Evolutionary conservation across 2,888 invertebrate genomes (phyloP).

Genomic region (Hypselothyrea guttata): DNA sequence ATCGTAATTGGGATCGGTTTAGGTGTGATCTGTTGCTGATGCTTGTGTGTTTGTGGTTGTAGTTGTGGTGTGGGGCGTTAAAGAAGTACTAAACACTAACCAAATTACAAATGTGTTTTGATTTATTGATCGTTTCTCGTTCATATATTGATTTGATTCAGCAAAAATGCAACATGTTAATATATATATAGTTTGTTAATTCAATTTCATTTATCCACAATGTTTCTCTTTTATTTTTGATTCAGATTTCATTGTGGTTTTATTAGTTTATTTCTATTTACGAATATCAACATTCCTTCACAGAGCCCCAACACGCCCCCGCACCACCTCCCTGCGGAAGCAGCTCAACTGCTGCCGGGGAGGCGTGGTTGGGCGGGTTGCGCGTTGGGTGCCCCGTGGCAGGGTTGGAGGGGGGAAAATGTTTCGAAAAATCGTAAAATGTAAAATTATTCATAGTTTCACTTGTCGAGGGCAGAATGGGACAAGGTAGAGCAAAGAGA

Average conservation of each 20-base stretch:
- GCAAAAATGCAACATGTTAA: conserved; percentile 75
- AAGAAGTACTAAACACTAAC: conserved; percentile 56
- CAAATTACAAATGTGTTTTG: conserved; percentile 57
- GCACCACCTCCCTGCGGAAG: conserved; percentile 6
- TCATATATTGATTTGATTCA: conserved; percentile 40
- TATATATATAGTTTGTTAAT: conserved; percentile 65
- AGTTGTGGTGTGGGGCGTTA: conserved; percentile 23
- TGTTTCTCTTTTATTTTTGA: conserved; percentile 11
- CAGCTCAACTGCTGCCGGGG: conserved; percentile 62
- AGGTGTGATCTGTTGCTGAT: conserved; percentile 37
- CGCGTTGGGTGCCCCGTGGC: conserved; percentile 6
- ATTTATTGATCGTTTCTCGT: conserved; percentile 40
- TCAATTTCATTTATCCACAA: conserved; percentile 57
- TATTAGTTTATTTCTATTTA: conserved; percentile 39
- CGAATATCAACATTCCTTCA: conserved; percentile 56
- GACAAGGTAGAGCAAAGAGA: conserved; percentile 54
- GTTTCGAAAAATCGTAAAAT: conserved; percentile 51
- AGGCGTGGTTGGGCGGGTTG: conserved; percentile 3
- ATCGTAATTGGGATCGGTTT: conserved; percentile 44
- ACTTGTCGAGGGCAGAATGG: conserved; percentile 36
- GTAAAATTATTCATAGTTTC: conserved; percentile 22
- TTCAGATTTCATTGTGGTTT: too few species aligned
- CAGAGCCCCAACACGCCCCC: conserved; percentile 17
- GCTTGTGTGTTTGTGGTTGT: conserved; percentile 31
- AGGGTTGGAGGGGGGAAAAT: conserved; percentile 34